Evolutionary conservation across 1,140 invertebrate genomes (phyloP), one percentile per base, ranked within the genome.

Genomic region (Hyposmocoma kahamanoa): DNA sequence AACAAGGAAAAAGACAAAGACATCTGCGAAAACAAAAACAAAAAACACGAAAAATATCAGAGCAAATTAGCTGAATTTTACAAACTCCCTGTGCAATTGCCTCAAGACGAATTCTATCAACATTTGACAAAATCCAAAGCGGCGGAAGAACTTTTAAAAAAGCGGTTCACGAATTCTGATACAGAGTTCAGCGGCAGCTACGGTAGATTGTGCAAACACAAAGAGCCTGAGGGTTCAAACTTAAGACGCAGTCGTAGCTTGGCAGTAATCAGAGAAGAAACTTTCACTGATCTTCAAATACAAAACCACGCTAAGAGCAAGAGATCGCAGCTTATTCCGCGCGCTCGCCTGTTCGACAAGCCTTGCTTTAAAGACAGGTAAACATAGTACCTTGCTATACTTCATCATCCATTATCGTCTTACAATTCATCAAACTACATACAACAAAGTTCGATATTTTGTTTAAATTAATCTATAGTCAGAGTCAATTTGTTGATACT

Each of bases 241-340:
- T 80, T 94, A 63, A 88, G 92, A 22, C 88, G 92, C 32, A 92
- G 92, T 54, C 86, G 91, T 58, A 93, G 92, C 67, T 89, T 94
- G 60, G 93, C 93, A 34, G 91, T 93, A 32, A 93, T 93, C 69
- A 89, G 92, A 67, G 92, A 94, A 72, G 91, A 93, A 76, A 90
- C 91, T 42, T 92, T 90, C 71, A 90, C 88, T 50, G 90, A 89
- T 62, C 85, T 90, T 59, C 88, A 90, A 73, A 88, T 90, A 56
- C 86, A 86, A 56, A 90, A 89, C 59, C 87, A 88, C 62, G 87
- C 88, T 43, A 87, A 89, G 59, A 88, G 87, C 47, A 89, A 90
- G 50, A 88, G 91, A 57, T 91, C 91, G 19, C 92, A 93, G 73
- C 84, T 94, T 43, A 94, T 94, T 76, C 93, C 93, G 20, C 88